phyloP scores from a whole-genome alignment of 2,113 vertebrate species.

The Aythya baeri region DNA sequence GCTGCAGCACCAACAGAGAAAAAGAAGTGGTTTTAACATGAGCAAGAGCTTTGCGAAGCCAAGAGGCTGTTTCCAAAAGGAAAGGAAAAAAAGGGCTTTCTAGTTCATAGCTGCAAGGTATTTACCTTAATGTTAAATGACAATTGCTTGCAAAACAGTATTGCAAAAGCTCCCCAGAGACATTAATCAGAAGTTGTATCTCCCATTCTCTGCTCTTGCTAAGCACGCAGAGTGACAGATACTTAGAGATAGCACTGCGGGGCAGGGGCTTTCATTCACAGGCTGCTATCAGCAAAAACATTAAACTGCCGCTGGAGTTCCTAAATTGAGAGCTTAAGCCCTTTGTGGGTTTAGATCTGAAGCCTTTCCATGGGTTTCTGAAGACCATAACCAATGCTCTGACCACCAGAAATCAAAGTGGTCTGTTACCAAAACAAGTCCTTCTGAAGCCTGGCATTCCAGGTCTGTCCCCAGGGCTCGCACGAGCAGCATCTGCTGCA shows the following conservation, averaged over 20 bases:
- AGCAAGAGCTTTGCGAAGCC: not conserved
- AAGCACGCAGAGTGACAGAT: not conserved
- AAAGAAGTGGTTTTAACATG: not conserved
- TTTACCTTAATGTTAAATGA: constrained; percentile 33
- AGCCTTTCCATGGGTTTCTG: not conserved
- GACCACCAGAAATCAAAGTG: not conserved
- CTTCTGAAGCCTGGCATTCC: not conserved
- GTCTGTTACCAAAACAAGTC: not conserved
- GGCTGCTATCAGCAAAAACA: not conserved
- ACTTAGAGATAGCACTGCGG: not conserved
- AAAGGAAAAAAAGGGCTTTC: not conserved
- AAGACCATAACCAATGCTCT: not conserved
- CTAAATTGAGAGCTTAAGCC: not conserved
- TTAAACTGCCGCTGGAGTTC: not conserved
- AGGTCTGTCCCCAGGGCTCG: not conserved
- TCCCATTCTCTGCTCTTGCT: not conserved
- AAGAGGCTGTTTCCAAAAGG: not conserved
- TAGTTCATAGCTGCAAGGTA: constrained; percentile 14
- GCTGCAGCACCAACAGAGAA: not conserved
- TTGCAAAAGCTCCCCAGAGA: not conserved
- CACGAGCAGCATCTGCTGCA: fast-evolving
- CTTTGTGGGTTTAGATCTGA: not conserved
- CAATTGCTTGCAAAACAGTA: constrained; percentile 31
- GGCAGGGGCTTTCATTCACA: not conserved
- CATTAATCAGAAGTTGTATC: not conserved